Base-by-base conservation (phyloP, 2,113 vertebrate genomes). In the Percina caprodes region DNA sequence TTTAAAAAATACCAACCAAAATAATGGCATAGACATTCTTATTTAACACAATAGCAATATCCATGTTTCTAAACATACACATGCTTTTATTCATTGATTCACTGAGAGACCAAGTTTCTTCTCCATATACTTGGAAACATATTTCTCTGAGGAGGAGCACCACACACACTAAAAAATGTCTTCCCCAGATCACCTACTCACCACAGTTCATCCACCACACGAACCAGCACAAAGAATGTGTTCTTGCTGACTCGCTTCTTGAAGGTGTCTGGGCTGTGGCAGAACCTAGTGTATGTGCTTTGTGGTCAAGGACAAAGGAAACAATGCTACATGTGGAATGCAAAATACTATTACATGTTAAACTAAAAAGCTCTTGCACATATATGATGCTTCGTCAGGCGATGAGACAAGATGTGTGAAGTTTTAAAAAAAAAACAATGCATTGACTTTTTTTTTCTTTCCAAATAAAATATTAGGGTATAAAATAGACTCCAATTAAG, bases 181-280 rank as follows among this genome's bases (percentile, higher is more conserved):
- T 49, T 35, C 23, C 39, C 7, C 35, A 33, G 14, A n/a, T 14
- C 15, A 30, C 3, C 1, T 19, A 94, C 98, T 99, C 92, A 99
- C 98, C 98, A 99, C 70, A 99, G 94, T 90, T 99, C 98, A 11
- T 99, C 98, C 85, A 99, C 98, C 75, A 99, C 98, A 49, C 98
- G 93, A 65, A 99, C 98, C 93, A 99, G 95, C 88, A 99, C 97
- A 1, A 99, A 99, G 95, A 99, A 99, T 0, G 98, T 99, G 92
- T 99, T 99, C 94, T 99, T 99, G 94, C 98, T 99, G 88, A 99
- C 98, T 0, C 98, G 94, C 93, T 99, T 99, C 96, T 98, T 99
- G 92, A 99, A 98, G 0, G 96, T 98, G 92, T 99, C 98, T 0
- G 98, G 95, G 82, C 97, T 99, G 91, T 98, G 97, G 68, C 98